Evolutionary conservation across 1,140 invertebrate genomes (phyloP).

Genomic region (Drosophila burlai): DNA sequence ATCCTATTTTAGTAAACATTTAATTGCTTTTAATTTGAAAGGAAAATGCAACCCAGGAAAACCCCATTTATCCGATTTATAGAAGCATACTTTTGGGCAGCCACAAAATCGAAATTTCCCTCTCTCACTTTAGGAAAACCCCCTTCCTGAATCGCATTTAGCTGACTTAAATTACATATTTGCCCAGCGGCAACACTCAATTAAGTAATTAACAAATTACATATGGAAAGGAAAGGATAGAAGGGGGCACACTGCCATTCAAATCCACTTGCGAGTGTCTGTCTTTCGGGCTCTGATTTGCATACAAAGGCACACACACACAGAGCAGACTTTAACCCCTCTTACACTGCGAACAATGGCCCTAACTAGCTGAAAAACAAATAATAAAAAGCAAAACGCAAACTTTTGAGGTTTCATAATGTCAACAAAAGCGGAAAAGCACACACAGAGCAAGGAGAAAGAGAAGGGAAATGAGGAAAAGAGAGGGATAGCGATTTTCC

Average conservation of each 20-base stretch:
- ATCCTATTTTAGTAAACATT: background rate
- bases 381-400: conserved; percentile 76
- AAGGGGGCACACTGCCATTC: conserved; percentile 15
- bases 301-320: conserved; percentile 67
- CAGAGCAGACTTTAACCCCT: background rate
- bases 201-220: conserved; percentile 81
- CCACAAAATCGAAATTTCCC: conserved; percentile 16
- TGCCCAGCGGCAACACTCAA: conserved; percentile 71
- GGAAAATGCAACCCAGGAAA: background rate
- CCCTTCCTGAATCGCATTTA: conserved; percentile 7
- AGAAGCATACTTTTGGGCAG: conserved; percentile 15
- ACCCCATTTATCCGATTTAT: background rate
- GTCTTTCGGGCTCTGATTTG: conserved; percentile 46
- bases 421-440: conserved; percentile 75
- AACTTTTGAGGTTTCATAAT: conserved; percentile 81
- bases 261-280: conserved; percentile 32
- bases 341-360: conserved; percentile 68
- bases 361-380: conserved; percentile 81
- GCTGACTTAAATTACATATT: conserved; percentile 56
- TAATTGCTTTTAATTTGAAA: background rate
- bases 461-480: background rate
- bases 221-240: conserved; percentile 8
- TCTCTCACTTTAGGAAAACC: background rate
- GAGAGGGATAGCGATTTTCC: background rate
- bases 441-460: background rate